Evolutionary conservation across 2,888 invertebrate genomes (phyloP), one percentile per base, ranked within the genome.

Genomic region (Amitus sp.): DNA sequence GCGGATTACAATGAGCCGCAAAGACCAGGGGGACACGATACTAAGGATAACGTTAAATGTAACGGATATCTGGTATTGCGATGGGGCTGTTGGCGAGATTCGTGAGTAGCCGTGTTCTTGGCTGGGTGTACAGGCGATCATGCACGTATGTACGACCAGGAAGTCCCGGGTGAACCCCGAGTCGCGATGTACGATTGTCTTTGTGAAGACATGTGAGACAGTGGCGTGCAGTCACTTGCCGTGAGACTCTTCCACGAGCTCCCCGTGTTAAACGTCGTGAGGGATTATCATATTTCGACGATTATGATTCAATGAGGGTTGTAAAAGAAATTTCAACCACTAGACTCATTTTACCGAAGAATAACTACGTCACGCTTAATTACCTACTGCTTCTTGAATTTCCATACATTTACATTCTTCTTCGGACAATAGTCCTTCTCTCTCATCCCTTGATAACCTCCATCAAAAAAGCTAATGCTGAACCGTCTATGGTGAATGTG

Each of bases 21-120:
- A 33, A 6, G 28, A 12, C 27, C 42, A 47, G 45, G 27, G 18
- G 46, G 50, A 50, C 60, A 37, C 67, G 65, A 69, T 68, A 60
- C 45, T 47, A 51, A 40, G 66, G 69, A 69, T 69, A 70, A 66
- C 62, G 63, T 62, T 62, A 64, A 66, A 66, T 57, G 60, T 71
- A 71, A 69, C 69, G 71, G 68, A 69, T 68, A 69, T 69, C 66
- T 65, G 53, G 51, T 63, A 55, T 62, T 62, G 62, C 58, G 62
- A 66, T 64, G 62, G 64, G 57, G 61, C 59, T 49, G 58, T 39
- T 43, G 56, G 49, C 47, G 54, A 64, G 66, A 64, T 63, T 66
- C 64, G 66, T 64, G 64, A 64, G 64, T 60, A 53, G 60, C 60
- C 63, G 55, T 63, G 59, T 47, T 59, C 17, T 37, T 46, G 47